These are phyloP conservation scores for Cheilosia pagana DNA, from an alignment of 2,888 invertebrate genomes.

Conservation along the genomic window DNA sequence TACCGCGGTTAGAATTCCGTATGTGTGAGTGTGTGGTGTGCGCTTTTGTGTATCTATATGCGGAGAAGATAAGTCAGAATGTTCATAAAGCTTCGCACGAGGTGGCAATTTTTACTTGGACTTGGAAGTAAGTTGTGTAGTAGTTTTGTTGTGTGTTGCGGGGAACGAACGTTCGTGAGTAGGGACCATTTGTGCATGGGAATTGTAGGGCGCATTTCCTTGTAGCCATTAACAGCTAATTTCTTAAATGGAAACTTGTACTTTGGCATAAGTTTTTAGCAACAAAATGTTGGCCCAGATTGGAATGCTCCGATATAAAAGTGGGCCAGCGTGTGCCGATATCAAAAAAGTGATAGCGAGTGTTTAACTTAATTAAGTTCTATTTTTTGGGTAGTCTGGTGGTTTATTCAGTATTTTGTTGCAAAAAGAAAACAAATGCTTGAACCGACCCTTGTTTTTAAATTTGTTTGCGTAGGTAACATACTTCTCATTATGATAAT, in stretches of 20 bases:
- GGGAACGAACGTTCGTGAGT: neutral
- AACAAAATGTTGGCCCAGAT: neutral
- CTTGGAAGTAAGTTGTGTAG: constrained; percentile 59
- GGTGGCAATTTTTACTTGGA: constrained; percentile 62
- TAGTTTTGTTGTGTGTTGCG: neutral
- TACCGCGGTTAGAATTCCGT: constrained; percentile 38
- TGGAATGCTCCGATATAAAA: neutral
- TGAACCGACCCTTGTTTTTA: too few relatives aligned
- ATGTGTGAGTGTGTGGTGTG: constrained; percentile 26
- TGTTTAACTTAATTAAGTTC: too few relatives aligned
- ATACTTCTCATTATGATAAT: too few relatives aligned
- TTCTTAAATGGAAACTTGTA: neutral
- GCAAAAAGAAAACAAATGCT: too few relatives aligned
- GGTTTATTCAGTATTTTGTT: too few relatives aligned
- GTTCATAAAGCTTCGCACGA: constrained; percentile 51
- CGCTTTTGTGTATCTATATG: neutral
- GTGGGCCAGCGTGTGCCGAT: too few relatives aligned
- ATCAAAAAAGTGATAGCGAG: too few relatives aligned
- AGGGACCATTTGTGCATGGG: neutral
- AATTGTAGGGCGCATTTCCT: neutral
- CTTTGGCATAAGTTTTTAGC: neutral
- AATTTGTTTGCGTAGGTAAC: too few relatives aligned
- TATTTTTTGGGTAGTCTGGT: too few relatives aligned
- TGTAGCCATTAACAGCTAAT: neutral
- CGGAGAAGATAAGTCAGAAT: constrained; percentile 32